Evolutionary conservation across 2,888 invertebrate species (phyloP).

Genomic region (Amphipyra berbera): DNA sequence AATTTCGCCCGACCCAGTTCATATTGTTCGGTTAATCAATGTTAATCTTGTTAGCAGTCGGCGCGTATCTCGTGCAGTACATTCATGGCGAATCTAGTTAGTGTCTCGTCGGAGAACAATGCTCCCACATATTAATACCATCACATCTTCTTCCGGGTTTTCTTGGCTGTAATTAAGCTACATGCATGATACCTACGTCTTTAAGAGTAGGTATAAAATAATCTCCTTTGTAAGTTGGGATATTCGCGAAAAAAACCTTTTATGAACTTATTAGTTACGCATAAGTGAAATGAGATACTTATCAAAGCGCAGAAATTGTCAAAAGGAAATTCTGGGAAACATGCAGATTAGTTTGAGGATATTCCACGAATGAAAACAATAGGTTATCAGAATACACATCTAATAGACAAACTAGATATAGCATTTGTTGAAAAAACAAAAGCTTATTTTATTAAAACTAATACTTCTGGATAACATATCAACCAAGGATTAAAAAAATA

Average conservation of each 20-base stretch:
- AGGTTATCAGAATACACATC: no score
- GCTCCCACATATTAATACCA: conserved; percentile 45
- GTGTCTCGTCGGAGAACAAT: conserved; percentile 54
- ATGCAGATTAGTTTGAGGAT: conserved; percentile 26
- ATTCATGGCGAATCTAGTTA: conserved; percentile 66
- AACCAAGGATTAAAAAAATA: no score
- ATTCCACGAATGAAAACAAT: no score
- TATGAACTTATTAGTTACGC: no score
- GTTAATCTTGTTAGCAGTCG: conserved; percentile 70
- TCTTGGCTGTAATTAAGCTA: conserved; percentile 14
- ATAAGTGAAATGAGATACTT: no score
- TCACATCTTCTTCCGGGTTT: conserved; percentile 19
- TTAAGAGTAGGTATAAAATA: conserved; percentile 1
- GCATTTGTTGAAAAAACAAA: no score
- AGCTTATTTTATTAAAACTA: no score
- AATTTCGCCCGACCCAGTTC: conserved; percentile 74
- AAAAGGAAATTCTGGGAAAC: conserved; percentile 30
- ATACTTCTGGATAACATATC: no score
- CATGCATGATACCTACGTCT: background rate
- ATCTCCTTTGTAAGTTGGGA: background rate
- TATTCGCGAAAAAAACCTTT: no score
- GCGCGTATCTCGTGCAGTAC: conserved; percentile 56
- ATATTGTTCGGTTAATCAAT: conserved; percentile 75
- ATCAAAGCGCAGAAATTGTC: conserved; percentile 26
- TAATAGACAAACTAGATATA: no score